These are phyloP conservation scores for Thaleichthys pacificus DNA, from an alignment of 2,797 vertebrate species.

Conservation along the genomic window DNA sequence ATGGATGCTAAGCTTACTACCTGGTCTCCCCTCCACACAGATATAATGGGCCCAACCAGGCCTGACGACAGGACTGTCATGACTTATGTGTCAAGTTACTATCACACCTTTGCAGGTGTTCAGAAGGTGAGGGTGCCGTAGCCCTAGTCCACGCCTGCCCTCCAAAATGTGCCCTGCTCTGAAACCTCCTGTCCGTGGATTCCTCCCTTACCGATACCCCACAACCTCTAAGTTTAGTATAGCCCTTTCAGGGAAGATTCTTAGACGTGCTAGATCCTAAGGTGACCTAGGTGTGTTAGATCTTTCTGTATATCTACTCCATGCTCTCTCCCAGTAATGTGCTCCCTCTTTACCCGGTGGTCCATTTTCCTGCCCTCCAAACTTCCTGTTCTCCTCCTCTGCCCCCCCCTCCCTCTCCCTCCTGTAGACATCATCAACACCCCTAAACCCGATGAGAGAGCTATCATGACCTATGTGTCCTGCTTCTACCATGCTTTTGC, in stretches of 20 bases:
- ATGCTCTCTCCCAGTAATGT: too few relatives aligned
- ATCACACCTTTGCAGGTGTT: constrained; percentile 67
- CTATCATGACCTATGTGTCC: constrained; percentile 99
- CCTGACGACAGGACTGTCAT: constrained; percentile 69
- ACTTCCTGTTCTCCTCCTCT: not conserved
- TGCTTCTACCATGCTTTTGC: constrained; percentile 99
- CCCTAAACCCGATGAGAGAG: constrained; percentile 97
- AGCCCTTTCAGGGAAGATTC: too few relatives aligned
- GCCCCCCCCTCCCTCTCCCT: constrained; percentile 28
- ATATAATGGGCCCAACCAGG: constrained; percentile 66
- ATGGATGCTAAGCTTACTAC: not conserved
- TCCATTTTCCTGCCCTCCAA: too few relatives aligned
- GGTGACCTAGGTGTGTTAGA: too few relatives aligned
- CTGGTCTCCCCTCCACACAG: constrained; percentile 38
- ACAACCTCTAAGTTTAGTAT: too few relatives aligned
- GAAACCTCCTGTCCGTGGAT: too few relatives aligned
- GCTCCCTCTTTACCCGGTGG: too few relatives aligned
- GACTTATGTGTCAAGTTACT: constrained; percentile 73
- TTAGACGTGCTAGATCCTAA: too few relatives aligned
- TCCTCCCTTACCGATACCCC: too few relatives aligned
- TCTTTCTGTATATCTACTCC: too few relatives aligned
- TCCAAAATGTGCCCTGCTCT: too few relatives aligned
- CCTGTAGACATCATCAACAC: constrained; percentile 95
- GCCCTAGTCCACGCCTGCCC: too few relatives aligned
- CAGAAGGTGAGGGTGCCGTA: constrained; percentile 66